Percentiles rank a stretch among this genome's conserved stretches.
Conservation (phyloP, 2,888 invertebrate species). For the Melikaiella ostensackeni region DNA sequence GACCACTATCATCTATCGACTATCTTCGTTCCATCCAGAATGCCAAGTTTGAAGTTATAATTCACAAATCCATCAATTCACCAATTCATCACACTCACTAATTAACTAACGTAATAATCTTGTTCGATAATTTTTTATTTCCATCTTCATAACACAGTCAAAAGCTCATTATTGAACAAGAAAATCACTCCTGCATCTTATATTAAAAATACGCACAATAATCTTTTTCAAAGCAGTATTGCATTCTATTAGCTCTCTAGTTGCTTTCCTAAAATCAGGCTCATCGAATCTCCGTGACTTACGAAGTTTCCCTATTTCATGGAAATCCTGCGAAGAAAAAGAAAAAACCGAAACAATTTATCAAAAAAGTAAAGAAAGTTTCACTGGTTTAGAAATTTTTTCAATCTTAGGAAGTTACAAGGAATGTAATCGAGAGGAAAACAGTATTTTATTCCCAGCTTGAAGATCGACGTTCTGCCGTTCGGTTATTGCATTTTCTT, state of each 20-base stretch:
- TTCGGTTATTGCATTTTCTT: constrained; percentile 5
- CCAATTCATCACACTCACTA: background rate
- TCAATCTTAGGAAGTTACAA: constrained; percentile 25
- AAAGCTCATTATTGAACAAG: background rate
- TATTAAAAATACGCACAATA: background rate
- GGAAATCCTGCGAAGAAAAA: constrained; percentile 34
- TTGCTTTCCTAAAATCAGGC: constrained; percentile 5
- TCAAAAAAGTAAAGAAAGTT: constrained; percentile 12
- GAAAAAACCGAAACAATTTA: constrained; percentile 16
- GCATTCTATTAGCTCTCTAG: background rate
- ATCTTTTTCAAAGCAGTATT: background rate
- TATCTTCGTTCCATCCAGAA: background rate
- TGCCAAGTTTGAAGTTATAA: background rate
- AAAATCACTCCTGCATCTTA: background rate
- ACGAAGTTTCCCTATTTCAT: constrained; percentile 28
- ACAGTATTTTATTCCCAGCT: constrained; percentile 5
- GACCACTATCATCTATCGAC: background rate
- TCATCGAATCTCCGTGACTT: constrained; percentile 27
- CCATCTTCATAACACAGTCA: background rate
- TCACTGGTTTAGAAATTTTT: constrained; percentile 15
- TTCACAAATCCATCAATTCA: background rate
- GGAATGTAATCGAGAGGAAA: constrained; percentile 29
- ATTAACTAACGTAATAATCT: background rate
- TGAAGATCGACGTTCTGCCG: background rate
- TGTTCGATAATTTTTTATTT: background rate